Evolutionary conservation across 2,113 vertebrate genomes (phyloP), one percentile per base, ranked within the genome.

Genomic region (Felis catus): DNA sequence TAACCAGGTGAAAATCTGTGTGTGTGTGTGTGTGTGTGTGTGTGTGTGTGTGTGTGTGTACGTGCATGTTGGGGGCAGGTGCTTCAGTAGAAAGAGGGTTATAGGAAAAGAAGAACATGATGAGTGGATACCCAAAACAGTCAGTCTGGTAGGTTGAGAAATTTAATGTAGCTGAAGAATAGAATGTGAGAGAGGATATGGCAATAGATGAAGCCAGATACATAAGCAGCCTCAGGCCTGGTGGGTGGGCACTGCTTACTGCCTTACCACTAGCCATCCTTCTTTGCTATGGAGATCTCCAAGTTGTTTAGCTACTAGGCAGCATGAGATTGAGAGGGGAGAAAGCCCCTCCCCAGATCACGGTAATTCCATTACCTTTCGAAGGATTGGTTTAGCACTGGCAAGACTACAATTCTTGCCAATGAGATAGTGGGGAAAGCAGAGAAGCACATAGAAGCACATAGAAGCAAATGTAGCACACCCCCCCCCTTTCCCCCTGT

Each of bases 201-300:
- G 65, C n/a, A 21, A 0, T 8, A 9, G 79, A 19, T 6, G 55
- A 88, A 61, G 33, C 53, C 71, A 11, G 41, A 31, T 8, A 18
- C 8, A 13, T 51, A 33, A 33, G 36, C 78, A 29, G 10, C 27
- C 39, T 66, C 31, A 27, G 23, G 65, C 61, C 41, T 12, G 55
- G 39, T 39, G 18, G 39, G 73, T 66, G 7, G n/a, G 4, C 23
- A 29, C 45, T 27, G 65, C 55, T 74, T 15, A 23, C 1, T 70
- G 39, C 2, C n/a, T 78, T 31, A 36, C 55, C 19, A 2, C 29
- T 48, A 27, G n/a, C 21, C 65, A 4, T n/a, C 14, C 65, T 55
- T 91, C 87, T 78, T 70, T 66, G 55, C 33, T 83, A 7, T 45
- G 86, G 51, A 81, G 29, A 39, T 79, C 79, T 93, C 78, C 84